phyloP scores from a whole-genome alignment of 2,888 invertebrate species.

The Synergus laeviventris region DNA sequence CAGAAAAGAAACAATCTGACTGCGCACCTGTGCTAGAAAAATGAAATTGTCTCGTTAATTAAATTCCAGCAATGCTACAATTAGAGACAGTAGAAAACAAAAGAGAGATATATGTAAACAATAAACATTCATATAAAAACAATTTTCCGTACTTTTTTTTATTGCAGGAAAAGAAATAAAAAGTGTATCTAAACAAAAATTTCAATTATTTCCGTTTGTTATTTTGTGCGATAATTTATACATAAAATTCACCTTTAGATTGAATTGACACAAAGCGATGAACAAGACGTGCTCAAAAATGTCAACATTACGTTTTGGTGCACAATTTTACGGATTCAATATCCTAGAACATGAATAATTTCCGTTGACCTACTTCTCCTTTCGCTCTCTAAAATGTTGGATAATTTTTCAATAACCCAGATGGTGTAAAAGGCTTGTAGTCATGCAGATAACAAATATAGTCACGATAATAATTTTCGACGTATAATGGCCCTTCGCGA shows the following conservation, averaged over 20 bases:
- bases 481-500: constrained; percentile 8
- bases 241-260: neutral
- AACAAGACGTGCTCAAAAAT: constrained; percentile 15
- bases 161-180: no score
- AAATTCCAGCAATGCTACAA: neutral
- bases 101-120: neutral
- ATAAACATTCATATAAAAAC: neutral
- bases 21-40: constrained; percentile 6
- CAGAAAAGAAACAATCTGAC: neutral
- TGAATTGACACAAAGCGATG: constrained; percentile 8
- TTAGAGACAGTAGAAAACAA: neutral
- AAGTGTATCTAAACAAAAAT: no score
- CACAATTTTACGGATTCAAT: constrained; percentile 32
- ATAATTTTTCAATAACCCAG: constrained; percentile 26
- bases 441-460: constrained; percentile 11
- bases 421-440: neutral
- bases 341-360: constrained; percentile 38
- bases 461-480: neutral
- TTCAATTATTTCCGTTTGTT: neutral
- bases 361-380: constrained; percentile 12
- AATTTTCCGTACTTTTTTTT: neutral
- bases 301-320: constrained; percentile 33
- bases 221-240: neutral
- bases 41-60: neutral
- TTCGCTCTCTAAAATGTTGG: constrained; percentile 10